phyloP scores from a whole-genome alignment of 2,888 invertebrate genomes.

The Euclidia mi region DNA sequence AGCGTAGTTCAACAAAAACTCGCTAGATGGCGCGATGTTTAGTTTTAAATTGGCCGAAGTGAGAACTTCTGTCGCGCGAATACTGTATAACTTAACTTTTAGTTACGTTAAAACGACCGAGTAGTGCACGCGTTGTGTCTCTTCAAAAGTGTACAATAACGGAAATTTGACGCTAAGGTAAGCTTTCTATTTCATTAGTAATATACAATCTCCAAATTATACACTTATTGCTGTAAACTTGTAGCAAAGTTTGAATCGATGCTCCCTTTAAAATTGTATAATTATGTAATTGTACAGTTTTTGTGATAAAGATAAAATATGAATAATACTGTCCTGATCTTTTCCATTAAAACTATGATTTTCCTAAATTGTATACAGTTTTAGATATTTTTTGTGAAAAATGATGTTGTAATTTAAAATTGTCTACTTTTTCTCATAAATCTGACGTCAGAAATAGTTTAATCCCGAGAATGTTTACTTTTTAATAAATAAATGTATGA shows the following conservation, averaged over 20 bases:
- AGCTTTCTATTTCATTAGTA: slow-evolving; percentile 4
- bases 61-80: not conserved
- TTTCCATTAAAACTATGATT: slow-evolving; percentile 1
- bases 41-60: too few relatives aligned
- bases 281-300: slow-evolving; percentile 6
- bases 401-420: too few relatives aligned
- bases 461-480: too few relatives aligned
- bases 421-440: too few relatives aligned
- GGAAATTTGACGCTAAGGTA: slow-evolving; percentile 1
- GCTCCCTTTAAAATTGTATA: slow-evolving; percentile 7
- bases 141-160: slow-evolving; percentile 1
- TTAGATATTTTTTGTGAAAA: too few relatives aligned
- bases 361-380: too few relatives aligned
- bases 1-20: too few relatives aligned
- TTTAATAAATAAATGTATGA: too few relatives aligned
- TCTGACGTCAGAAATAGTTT: too few relatives aligned
- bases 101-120: slow-evolving; percentile 2
- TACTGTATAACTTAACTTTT: not conserved
- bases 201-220: slow-evolving; percentile 6
- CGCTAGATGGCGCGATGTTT: too few relatives aligned
- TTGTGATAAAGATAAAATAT: slow-evolving; percentile 6
- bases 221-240: slow-evolving; percentile 1
- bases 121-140: slow-evolving; percentile 2
- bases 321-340: slow-evolving; percentile 4
- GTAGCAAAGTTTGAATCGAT: slow-evolving; percentile 1